A percentile compares a stretch with the other conserved stretches of the same genome.
phyloP scores from a whole-genome alignment of 2,113 vertebrate species.

The Coryphaenoides rupestris region DNA sequence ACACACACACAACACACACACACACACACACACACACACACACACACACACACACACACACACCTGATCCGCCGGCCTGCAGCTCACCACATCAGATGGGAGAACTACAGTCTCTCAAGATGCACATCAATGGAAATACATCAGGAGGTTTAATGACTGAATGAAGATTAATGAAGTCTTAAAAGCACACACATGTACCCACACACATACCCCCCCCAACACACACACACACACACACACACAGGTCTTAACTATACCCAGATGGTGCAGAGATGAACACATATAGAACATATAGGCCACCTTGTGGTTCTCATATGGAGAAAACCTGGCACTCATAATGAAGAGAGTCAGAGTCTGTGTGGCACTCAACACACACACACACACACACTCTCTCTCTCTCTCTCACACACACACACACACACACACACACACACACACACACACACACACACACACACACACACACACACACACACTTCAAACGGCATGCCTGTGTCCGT shows the following conservation, averaged over 20 bases:
- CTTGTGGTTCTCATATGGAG: constrained; percentile 48
- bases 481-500: constrained; percentile 47
- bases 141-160: constrained; percentile 41
- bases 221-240: constrained; percentile 23
- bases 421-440: constrained; percentile 13
- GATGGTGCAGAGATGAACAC: constrained; percentile 46
- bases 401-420: constrained; percentile 18
- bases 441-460: constrained; percentile 17
- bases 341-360: constrained; percentile 42
- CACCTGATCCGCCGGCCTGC: constrained; percentile 26
- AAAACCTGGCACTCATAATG: constrained; percentile 57
- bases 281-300: constrained; percentile 36
- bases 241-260: constrained; percentile 42
- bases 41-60: background rate
- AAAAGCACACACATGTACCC: constrained; percentile 15
- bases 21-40: constrained; percentile 2
- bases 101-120: constrained; percentile 32
- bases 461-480: constrained; percentile 24
- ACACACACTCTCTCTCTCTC: too few relatives aligned
- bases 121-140: constrained; percentile 47
- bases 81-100: constrained; percentile 14
- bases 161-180: constrained; percentile 49
- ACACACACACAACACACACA: constrained; percentile 9
- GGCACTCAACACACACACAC: constrained; percentile 34
- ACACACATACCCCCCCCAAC: too few relatives aligned